phyloP scores from a whole-genome alignment of 2,113 vertebrate genomes.

The Perca schrenkii region DNA sequence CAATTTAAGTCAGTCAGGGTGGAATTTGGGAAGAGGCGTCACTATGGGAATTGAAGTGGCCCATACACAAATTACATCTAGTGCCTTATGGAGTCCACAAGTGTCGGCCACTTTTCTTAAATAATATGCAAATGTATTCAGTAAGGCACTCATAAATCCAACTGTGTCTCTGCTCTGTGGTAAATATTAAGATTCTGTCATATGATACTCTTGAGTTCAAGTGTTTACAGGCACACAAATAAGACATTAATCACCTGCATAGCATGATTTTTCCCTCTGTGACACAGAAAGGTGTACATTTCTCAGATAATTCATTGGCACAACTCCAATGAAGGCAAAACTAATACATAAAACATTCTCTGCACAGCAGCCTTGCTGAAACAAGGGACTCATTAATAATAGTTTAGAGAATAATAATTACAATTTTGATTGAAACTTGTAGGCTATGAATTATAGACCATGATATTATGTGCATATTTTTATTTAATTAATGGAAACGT shows the following conservation, averaged over 20 bases:
- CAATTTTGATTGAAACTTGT: conserved; percentile 12
- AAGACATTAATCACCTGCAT: conserved; percentile 1
- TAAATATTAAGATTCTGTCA: conserved; percentile 11
- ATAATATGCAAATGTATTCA: conserved; percentile 31
- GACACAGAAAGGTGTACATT: not conserved
- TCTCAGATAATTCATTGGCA: not conserved
- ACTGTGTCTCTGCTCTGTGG: not conserved
- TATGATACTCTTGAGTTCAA: conserved; percentile 19
- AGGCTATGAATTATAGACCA: conserved; percentile 9
- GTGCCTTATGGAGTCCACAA: conserved; percentile 5
- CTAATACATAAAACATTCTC: conserved; percentile 8
- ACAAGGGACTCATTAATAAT: conserved; percentile 20
- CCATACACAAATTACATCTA: not conserved
- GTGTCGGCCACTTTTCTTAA: not conserved
- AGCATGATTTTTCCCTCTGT: not conserved
- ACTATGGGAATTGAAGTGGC: not conserved
- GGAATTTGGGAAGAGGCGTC: not conserved
- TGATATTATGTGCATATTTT: conserved; percentile 22
- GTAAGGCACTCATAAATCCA: not conserved
- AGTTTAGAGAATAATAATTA: conserved; percentile 25
- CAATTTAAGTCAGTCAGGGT: not conserved
- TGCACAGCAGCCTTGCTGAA: not conserved
- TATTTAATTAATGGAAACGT: not conserved
- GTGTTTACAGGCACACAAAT: conserved; percentile 7
- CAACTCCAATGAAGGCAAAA: not conserved